Conservation (phyloP, 2,888 invertebrate species). For the Zygothrica quintamaculata region DNA sequence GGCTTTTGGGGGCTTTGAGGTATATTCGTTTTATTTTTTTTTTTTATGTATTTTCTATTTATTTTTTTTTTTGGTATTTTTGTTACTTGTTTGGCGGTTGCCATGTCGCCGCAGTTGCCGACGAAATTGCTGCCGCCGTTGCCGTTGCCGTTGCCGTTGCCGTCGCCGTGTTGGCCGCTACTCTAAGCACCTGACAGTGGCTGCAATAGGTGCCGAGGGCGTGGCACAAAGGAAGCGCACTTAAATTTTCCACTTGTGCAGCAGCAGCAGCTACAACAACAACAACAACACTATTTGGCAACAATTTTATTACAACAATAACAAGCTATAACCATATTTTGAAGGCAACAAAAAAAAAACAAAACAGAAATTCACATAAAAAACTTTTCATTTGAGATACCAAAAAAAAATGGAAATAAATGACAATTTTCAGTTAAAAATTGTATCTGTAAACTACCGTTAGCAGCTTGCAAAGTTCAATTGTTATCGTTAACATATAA, state of each 20-base stretch:
- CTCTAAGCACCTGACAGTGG: constrained; percentile 36
- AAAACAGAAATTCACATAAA: constrained; percentile 6
- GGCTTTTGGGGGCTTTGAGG: constrained; percentile 4
- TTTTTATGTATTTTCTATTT: too few relatives aligned
- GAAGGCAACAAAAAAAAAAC: background rate
- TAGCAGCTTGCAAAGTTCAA: too few relatives aligned
- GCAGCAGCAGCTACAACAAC: constrained; percentile 17
- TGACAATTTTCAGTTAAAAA: constrained; percentile 4
- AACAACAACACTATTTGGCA: constrained; percentile 15
- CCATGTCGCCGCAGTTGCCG: constrained; percentile 29
- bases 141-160: constrained; percentile 31
- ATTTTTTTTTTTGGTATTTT: constrained; percentile 3
- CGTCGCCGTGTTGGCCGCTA: background rate
- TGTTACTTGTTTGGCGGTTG: constrained; percentile 27
- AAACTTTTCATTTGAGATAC: constrained; percentile 30
- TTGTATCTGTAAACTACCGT: background rate
- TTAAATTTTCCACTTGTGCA: constrained; percentile 37
- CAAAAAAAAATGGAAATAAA: constrained; percentile 10
- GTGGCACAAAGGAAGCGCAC: constrained; percentile 18
- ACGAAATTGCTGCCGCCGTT: too few relatives aligned
- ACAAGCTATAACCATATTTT: constrained; percentile 12
- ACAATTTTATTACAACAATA: constrained; percentile 12
- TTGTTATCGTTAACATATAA: too few relatives aligned
- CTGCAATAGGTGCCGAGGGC: background rate
- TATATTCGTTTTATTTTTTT: too few relatives aligned